phyloP scores from a whole-genome alignment of 2,888 invertebrate species.

The Melipona bicolor region DNA sequence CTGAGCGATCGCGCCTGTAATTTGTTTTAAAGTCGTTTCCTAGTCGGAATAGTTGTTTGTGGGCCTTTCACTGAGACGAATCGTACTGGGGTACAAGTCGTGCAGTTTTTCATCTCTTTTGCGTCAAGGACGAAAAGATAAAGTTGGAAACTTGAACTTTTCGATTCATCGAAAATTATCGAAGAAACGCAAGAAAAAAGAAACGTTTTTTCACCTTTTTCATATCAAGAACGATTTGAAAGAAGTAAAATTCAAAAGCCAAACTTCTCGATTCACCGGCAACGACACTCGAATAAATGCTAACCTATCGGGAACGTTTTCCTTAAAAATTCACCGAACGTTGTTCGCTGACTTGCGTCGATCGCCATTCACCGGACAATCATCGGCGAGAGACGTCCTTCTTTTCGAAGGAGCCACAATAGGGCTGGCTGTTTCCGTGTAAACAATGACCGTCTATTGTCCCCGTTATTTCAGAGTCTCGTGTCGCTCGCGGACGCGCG shows the following conservation, averaged over 20 bases:
- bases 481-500: slow-evolving; percentile 14
- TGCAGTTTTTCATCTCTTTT: background rate
- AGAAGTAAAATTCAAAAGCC: too few relatives aligned
- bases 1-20: too few relatives aligned
- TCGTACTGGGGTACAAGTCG: too few relatives aligned
- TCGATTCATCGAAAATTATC: too few relatives aligned
- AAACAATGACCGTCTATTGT: slow-evolving; percentile 51
- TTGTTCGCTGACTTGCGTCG: slow-evolving; percentile 12
- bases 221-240: background rate
- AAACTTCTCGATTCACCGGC: too few relatives aligned
- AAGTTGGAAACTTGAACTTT: too few relatives aligned
- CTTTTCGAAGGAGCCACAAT: slow-evolving; percentile 25
- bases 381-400: slow-evolving; percentile 41
- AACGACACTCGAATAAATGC: too few relatives aligned
- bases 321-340: slow-evolving; percentile 26
- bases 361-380: slow-evolving; percentile 14
- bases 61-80: too few relatives aligned
- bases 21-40: too few relatives aligned
- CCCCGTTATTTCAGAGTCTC: slow-evolving; percentile 26
- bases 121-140: background rate
- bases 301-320: background rate
- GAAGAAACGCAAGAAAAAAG: too few relatives aligned
- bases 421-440: slow-evolving; percentile 40
- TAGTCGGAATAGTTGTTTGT: too few relatives aligned
- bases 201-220: background rate